Evolutionary conservation across 2,797 vertebrate species (phyloP), one percentile per base, ranked within the genome.

Genomic region (Eulemur coronatus): DNA sequence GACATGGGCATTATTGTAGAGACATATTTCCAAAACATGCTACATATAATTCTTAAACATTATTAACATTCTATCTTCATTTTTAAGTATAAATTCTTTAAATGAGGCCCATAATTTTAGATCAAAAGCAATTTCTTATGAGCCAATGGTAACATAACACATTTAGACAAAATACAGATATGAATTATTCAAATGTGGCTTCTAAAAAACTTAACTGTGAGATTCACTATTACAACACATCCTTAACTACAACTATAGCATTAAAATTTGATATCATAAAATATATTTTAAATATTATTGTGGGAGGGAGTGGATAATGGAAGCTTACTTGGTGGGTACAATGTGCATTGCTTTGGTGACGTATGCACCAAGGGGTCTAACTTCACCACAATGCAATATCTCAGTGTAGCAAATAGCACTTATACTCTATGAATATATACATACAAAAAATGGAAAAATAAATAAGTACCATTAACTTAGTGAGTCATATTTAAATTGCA

Each of bases 401-500:
- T 65, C 33, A 65, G 0, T 18, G 63, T n/a, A n/a, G 63, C 63
- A 65, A 65, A 65, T 18, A 18, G 33, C 63, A 65, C 63, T 65
- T n/a, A 7, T 18, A 9, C 63, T 65, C 63, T 7, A n/a, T n/a
- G 63, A 65, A 65, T n/a, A n/a, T 65, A 65, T 65, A 65, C 63
- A n/a, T n/a, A 18, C 2, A 65, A 65, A n/a, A n/a, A n/a, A 65
- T 65, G 63, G 33, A 18, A 65, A 65, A 65, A 65, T 65, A 65
- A 65, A 65, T n/a, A n/a, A 17, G n/a, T 65, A 18, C 33, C 63
- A 65, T 18, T 91, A 86, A 28, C 95, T 97, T 94, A 95, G 89
- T 87, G 70, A 94, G 8, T 87, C 92, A 38, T 92, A 46, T 46
- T 96, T 69, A 95, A 97, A 94, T 97, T 90, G 67, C 57, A 30